Evolutionary conservation across 2,113 vertebrate species (phyloP).

Genomic region (Chloropsis hardwickii): DNA sequence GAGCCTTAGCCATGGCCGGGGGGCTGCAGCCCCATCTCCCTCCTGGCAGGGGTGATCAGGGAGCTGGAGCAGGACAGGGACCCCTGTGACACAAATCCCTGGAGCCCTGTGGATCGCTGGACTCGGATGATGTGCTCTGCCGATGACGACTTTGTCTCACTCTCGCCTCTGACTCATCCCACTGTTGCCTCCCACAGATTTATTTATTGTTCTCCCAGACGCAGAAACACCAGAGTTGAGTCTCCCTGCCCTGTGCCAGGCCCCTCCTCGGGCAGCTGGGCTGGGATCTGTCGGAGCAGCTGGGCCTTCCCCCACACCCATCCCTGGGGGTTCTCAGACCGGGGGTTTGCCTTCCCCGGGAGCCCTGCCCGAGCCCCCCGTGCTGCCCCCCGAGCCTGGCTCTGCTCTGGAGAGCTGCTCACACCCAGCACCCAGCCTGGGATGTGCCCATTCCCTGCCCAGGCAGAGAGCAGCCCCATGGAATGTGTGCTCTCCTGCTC

Average conservation of each 20-base stretch:
- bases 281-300: fast-evolving
- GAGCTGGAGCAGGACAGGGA: not conserved
- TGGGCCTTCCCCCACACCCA: fast-evolving
- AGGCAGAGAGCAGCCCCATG: fast-evolving
- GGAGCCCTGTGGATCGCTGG: not conserved
- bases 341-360: not conserved
- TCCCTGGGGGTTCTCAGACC: fast-evolving
- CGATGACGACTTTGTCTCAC: not conserved
- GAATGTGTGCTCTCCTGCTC: fast-evolving
- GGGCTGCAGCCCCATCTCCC: not conserved
- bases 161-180: constrained; percentile 40
- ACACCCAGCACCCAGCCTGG: fast-evolving
- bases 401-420: not conserved
- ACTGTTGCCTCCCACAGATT: not conserved
- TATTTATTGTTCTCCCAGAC: not conserved
- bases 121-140: not conserved
- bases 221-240: not conserved
- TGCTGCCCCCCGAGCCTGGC: not conserved
- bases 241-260: not conserved
- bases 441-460: not conserved
- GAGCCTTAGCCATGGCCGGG: too few relatives aligned
- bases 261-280: not conserved
- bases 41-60: fast-evolving
- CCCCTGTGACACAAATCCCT: fast-evolving
- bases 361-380: not conserved